These are phyloP conservation scores for Orchestia grillus DNA, from an alignment of 1,140 invertebrate species.

Conservation along the genomic window DNA sequence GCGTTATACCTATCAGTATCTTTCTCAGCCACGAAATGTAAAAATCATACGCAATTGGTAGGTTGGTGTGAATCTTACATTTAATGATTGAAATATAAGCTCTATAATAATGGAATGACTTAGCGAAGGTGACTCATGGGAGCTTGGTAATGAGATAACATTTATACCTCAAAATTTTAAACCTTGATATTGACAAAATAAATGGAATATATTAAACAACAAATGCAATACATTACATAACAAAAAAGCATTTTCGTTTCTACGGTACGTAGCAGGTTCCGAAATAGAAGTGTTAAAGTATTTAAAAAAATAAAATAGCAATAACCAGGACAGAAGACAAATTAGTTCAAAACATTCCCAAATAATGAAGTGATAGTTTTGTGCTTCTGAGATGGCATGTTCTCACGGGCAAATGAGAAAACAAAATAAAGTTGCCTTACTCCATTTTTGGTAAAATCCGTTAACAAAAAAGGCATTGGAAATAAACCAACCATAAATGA, in stretches of 20 bases:
- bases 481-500: not conserved
- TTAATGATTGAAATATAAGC: conserved; percentile 2
- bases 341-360: not conserved
- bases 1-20: not conserved
- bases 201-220: conserved; percentile 1
- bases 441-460: no score
- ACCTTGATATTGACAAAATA: not conserved
- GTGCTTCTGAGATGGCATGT: not conserved
- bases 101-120: conserved; percentile 1
- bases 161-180: not conserved
- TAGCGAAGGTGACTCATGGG: not conserved
- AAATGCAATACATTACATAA: not conserved
- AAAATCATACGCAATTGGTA: not conserved
- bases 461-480: not conserved
- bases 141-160: not conserved
- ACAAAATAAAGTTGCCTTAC: not conserved
- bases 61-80: not conserved
- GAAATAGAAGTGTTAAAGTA: not conserved
- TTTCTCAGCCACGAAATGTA: not conserved
- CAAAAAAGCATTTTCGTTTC: not conserved
- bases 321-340: not conserved
- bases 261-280: not conserved
- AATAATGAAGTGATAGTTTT: not conserved
- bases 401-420: not conserved
- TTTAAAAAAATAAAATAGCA: not conserved